Evolutionary conservation across 1,140 invertebrate species (phyloP), one percentile per base, ranked within the genome.

Genomic region (Xylocopa sonorina): DNA sequence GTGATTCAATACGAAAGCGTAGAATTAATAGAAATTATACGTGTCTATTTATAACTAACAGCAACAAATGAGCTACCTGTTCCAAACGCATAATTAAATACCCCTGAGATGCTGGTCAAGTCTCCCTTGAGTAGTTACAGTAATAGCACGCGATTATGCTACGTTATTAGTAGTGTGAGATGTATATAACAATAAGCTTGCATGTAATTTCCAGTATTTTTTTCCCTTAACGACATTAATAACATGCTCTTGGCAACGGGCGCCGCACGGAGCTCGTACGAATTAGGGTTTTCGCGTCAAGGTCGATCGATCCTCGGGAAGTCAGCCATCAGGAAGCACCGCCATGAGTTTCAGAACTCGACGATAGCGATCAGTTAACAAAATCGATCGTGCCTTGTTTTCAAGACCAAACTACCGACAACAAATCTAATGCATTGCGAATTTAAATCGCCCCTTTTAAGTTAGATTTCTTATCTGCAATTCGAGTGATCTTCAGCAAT

Each of bases 231-330:
- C 6, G n/a, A 6, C 0, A 18, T 68, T 34, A 38, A 5, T 10
- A 58, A 50, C 21, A 10, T 18, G 24, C n/a, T n/a, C n/a, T n/a
- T n/a, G n/a, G n/a, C n/a, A n/a, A n/a, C n/a, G n/a, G n/a, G 38
- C 38, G 38, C 48, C 27, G 38, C 18, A 5, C 38, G 12, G 14
- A 53, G 34, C 29, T n/a, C 10, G 10, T 16, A n/a, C 24, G 6
- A 46, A 32, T 53, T 57, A 75, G 18, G 38, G 51, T 48, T 79
- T 72, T 62, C 60, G n/a, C 60, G 71, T 14, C 77, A 84, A 84
- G 81, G 83, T 67, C 77, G 62, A 83, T 84, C 77, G 81, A 84
- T 83, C 32, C 24, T 69, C 41, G 16, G 50, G 43, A 7, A 60
- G n/a, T 18, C 24, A 32, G 21, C 32, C 24, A 12, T 29, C 50